Base-by-base conservation (phyloP, 2,888 invertebrate genomes). In the Polydrusus pterygomalis region DNA sequence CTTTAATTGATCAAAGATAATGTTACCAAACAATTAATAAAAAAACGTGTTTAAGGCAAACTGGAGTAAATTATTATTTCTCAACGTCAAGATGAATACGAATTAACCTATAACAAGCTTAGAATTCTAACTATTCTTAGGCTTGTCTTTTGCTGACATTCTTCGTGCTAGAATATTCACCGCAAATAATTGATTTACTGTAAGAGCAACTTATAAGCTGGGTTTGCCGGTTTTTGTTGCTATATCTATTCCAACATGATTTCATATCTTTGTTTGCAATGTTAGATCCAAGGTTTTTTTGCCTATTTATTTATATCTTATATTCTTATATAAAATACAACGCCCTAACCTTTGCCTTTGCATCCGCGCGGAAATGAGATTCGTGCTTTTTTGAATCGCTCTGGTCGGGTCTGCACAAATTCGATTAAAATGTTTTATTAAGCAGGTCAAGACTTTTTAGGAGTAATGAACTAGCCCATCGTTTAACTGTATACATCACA, bases 101-200 rank as follows among this genome's bases (percentile, higher is more conserved):
- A 77, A 77, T 73, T 73, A 77, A 72, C 63, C 56, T 49, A 73
- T 74, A 70, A 74, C 51, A 62, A 74, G 71, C 60, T 68, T 72
- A 78, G 78, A 75, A 78, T 78, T 70, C 70, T 69, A 72, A 73
- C 34, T 70, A 78, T 78, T 78, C 70, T 20, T 56, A 70, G 78
- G 78, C 78, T 78, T 78, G 78, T 70, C 77, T 72, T 72, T 60
- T 25, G 43, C 68, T 77, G 77, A 77, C 73, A 77, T 77, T 77
- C 69, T 77, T 77, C 69, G 10, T 54, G 43, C 64, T 67, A 73
- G 63, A 60, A 43, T 72, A 73, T 67, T 72, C 30, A 25, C 38
- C 49, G 49, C 17, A 62, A 60, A 77, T 77, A 73, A 77, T 77
- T 77, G 77, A 71, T 74, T 74, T 68, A 56, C 38, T 62, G 60